Base-by-base conservation (phyloP, 2,888 invertebrate species). In the Monopis laevigella region DNA sequence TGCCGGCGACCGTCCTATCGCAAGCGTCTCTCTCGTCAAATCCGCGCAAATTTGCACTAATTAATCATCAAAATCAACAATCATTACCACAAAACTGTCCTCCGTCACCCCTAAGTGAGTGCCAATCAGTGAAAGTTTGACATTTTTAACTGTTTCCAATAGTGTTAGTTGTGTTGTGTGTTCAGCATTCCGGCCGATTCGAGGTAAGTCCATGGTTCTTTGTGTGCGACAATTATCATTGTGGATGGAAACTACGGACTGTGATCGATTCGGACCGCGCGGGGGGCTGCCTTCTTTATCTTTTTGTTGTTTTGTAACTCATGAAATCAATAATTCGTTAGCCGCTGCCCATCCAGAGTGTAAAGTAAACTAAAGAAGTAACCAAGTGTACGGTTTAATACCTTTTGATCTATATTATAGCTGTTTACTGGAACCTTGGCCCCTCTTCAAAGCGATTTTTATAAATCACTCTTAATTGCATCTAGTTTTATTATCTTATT, bases 141-240 rank as follows among this genome's bases (percentile, higher is more conserved):
- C 5, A 13, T 36, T 36, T 5, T n/a, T 21, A 36, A 34, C 12
- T 36, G 36, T 19, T 8, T 36, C 21, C 10, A 11, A 11, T 19
- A 21, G 36, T 36, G 36, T 27, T 35, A 36, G 27, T 11, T 18
- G 12, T 42, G 35, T 18, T 18, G 27, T 35, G 28, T 27, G 16
- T 12, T 16, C 21, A 32, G 34, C 8, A 40, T 19, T 30, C 30
- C 19, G 42, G 11, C 13, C 49, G 51, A 58, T 69, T 65, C 68
- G 73, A 73, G 75, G 72, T 74, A 72, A 75, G 77, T 75, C 69
- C 36, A 38, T 38, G 30, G 39, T 27, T 28, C 71, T 73, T 75
- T 77, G 77, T 78, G 77, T 70, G 74, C 72, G 77, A 80, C 80
- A 80, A 78, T 80, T 78, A 80, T 80, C 77, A 75, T 75, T 73